Conservation (phyloP, 2,113 vertebrate species). For the Rhagologus leucostigma region DNA sequence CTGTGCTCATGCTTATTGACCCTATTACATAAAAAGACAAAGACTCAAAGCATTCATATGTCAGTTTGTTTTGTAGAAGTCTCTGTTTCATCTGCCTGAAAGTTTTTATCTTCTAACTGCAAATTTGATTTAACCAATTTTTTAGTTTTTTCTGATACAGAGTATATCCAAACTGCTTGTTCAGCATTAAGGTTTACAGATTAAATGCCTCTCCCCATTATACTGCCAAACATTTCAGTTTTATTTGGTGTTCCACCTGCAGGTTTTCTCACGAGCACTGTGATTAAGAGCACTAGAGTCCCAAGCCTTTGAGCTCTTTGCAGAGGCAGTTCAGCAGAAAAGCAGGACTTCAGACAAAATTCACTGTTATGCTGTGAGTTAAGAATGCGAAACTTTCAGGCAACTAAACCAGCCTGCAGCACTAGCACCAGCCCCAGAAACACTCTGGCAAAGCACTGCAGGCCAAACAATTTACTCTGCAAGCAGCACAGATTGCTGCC, state of each 20-base stretch:
- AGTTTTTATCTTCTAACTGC: neutral
- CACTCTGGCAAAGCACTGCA: neutral
- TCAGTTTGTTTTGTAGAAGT: neutral
- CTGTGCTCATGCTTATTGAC: neutral
- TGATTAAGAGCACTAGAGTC: neutral
- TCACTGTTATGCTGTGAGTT: fast-evolving
- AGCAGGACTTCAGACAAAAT: neutral
- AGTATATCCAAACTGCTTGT: neutral
- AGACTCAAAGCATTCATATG: neutral
- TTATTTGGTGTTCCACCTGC: neutral
- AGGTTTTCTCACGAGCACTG: neutral
- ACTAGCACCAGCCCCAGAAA: neutral
- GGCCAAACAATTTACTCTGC: neutral
- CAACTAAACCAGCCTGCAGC: neutral
- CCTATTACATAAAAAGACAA: neutral
- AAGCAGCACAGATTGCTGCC: neutral
- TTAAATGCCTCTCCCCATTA: neutral
- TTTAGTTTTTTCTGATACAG: neutral
- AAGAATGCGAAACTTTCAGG: neutral
- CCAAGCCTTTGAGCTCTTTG: neutral
- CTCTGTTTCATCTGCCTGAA: neutral
- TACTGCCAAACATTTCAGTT: neutral
- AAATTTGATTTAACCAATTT: neutral
- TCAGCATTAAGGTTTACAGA: neutral
- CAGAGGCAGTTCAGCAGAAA: neutral